Base-by-base conservation (phyloP, 2,113 vertebrate genomes). In the Amblyopsis rosae region DNA sequence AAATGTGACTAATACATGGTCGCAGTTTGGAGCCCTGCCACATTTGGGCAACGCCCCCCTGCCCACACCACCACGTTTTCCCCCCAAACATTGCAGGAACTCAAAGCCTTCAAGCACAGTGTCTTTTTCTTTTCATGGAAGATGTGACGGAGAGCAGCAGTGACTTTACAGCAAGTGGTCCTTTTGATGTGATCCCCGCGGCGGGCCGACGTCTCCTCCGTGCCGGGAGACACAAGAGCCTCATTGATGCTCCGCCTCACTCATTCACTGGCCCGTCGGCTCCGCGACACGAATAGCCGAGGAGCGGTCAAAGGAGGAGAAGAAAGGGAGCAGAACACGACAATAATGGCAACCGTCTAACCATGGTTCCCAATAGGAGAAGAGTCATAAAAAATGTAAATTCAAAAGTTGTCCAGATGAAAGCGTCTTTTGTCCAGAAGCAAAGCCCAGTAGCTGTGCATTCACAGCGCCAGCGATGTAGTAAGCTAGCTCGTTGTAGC, bases 151-250 rank as follows among this genome's bases (percentile, higher is more conserved):
- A 41, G 26, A 17, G 57, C 35, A 26, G n/a, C 53, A 45, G 51
- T n/a, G 9, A 66, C 32, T 71, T 35, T n/a, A 9, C 26, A 26
- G 26, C 35, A 41, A 19, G 61, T 72, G 59, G 12, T 48, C 11
- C 45, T 60, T 70, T 66, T 57, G 26, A 15, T 41, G 4, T 33
- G 48, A 17, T 15, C 7, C 15, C 13, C 13, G 53, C 4, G 57
- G 57, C 16, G 55, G 60, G 46, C 41, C 51, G 60, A 19, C 50
- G 53, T 69, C 64, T 70, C 47, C 64, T 61, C 49, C 62, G 9
- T 35, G 35, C 3, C 47, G 41, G 82, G 70, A 68, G 72, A 87
- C 76, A 86, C 79, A 79, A 85, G 67, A 70, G 70, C 15, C 59
- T 82, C 68, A 72, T 60, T 82, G 73, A 81, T 50, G 12, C 62